Conservation (phyloP, 2,888 invertebrate species). For the Eumacrocentrus americanus region DNA sequence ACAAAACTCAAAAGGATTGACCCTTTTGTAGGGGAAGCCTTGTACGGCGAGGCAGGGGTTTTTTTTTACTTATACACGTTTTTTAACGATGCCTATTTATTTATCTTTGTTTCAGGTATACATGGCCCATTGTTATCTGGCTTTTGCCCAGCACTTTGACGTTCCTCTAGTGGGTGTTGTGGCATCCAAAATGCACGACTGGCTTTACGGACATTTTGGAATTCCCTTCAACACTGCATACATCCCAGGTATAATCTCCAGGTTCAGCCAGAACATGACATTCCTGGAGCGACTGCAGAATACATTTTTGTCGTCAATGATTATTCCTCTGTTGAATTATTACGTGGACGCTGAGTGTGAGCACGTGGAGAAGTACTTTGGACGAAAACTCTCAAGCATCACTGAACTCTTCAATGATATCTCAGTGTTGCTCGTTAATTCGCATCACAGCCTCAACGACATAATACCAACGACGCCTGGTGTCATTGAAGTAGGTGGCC, state of each 20-base stretch:
- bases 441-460: constrained; percentile 65
- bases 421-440: constrained; percentile 62
- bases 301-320: constrained; percentile 16
- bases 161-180: constrained; percentile 42
- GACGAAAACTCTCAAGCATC: constrained; percentile 35
- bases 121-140: constrained; percentile 43
- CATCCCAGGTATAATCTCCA: constrained; percentile 37
- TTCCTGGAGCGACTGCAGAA: constrained; percentile 49
- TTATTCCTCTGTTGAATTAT: constrained; percentile 32
- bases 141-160: constrained; percentile 45
- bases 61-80: too few relatives aligned
- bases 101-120: too few relatives aligned
- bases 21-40: too few relatives aligned
- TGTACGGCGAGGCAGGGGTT: too few relatives aligned
- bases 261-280: neutral
- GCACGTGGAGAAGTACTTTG: constrained; percentile 43
- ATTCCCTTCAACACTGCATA: constrained; percentile 42
- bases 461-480: constrained; percentile 62
- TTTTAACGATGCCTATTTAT: too few relatives aligned
- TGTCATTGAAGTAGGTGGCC: constrained; percentile 66
- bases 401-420: constrained; percentile 48
- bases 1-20: too few relatives aligned
- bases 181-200: constrained; percentile 41
- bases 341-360: constrained; percentile 33
- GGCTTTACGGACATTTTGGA: constrained; percentile 42